Percentiles rank a stretch among this genome's conserved stretches.
phyloP scores from a whole-genome alignment of 2,888 invertebrate species.

The Cheilosia vulpina region DNA sequence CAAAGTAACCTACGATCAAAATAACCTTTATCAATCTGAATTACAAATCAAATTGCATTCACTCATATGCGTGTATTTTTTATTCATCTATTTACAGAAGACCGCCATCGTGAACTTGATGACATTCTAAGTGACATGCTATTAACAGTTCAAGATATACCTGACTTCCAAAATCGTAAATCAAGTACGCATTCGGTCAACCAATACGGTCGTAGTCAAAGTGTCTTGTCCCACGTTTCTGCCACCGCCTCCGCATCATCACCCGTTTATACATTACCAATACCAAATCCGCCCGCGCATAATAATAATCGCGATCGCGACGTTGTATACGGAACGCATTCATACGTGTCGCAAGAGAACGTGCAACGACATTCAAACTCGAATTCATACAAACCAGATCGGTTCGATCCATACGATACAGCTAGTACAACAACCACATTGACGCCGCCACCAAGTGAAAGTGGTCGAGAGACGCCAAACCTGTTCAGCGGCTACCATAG shows the following conservation, averaged over 20 bases:
- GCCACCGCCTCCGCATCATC: conserved; percentile 61
- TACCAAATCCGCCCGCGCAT: conserved; percentile 69
- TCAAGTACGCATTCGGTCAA: conserved; percentile 70
- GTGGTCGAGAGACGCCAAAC: conserved; percentile 77
- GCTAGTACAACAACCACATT: conserved; percentile 78
- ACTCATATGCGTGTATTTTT: conserved; percentile 14
- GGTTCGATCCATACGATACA: conserved; percentile 78
- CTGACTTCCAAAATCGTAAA: conserved; percentile 83
- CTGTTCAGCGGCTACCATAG: conserved; percentile 67
- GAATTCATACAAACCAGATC: conserved; percentile 73
- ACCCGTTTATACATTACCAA: conserved; percentile 63
- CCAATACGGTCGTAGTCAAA: conserved; percentile 75
- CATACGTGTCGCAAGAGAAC: conserved; percentile 72
- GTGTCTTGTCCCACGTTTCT: conserved; percentile 73
- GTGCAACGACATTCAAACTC: conserved; percentile 62
- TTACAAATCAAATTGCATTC: conserved; percentile 5
- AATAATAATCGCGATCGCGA: conserved; percentile 59
- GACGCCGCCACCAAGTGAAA: conserved; percentile 78
- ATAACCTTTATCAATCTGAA: no score
- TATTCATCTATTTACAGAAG: conserved; percentile 75
- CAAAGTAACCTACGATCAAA: no score
- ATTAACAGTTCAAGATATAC: conserved; percentile 93
- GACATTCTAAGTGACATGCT: conserved; percentile 94
- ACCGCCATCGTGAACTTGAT: conserved; percentile 90
- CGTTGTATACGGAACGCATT: conserved; percentile 75